phyloP scores from a whole-genome alignment of 2,888 invertebrate genomes.

The Tethea ocularis region DNA sequence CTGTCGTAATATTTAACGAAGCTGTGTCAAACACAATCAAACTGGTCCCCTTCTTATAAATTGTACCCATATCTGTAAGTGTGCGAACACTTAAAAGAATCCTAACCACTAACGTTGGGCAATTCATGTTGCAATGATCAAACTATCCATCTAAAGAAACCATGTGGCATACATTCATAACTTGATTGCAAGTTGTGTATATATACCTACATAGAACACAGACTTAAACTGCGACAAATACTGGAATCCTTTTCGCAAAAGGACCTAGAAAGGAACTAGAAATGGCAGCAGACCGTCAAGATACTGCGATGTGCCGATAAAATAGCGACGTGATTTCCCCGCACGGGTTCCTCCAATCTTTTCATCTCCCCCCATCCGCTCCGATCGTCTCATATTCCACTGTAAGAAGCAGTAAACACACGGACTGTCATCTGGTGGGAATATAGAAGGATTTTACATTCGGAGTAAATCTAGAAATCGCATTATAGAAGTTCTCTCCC shows the following conservation, averaged over 20 bases:
- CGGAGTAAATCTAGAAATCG: conserved; percentile 66
- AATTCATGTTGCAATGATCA: conserved; percentile 16
- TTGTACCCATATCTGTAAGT: conserved; percentile 58
- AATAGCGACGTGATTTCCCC: conserved; percentile 75
- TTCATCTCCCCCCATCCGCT: conserved; percentile 53
- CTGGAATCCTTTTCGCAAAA: conserved; percentile 28
- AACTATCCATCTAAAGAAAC: background rate
- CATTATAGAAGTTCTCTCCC: conserved; percentile 65
- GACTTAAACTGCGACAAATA: conserved; percentile 7
- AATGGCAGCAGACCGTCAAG: conserved; percentile 48
- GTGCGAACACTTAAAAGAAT: conserved; percentile 34
- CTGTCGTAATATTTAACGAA: conserved; percentile 54
- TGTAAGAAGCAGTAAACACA: conserved; percentile 61
- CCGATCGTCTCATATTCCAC: conserved; percentile 44
- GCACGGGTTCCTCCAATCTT: conserved; percentile 69
- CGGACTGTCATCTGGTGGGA: conserved; percentile 67
- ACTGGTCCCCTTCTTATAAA: conserved; percentile 53
- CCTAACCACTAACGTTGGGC: conserved; percentile 19
- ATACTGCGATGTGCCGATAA: conserved; percentile 63
- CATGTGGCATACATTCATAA: background rate
- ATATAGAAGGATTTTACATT: conserved; percentile 70
- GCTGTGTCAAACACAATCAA: conserved; percentile 52
- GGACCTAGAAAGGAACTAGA: conserved; percentile 22
- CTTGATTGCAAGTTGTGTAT: background rate
- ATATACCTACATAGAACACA: background rate